Percentiles rank a stretch among this genome's conserved stretches.
Evolutionary conservation across 2,888 invertebrate genomes (phyloP).

Genomic region (Calephelis perditalis): DNA sequence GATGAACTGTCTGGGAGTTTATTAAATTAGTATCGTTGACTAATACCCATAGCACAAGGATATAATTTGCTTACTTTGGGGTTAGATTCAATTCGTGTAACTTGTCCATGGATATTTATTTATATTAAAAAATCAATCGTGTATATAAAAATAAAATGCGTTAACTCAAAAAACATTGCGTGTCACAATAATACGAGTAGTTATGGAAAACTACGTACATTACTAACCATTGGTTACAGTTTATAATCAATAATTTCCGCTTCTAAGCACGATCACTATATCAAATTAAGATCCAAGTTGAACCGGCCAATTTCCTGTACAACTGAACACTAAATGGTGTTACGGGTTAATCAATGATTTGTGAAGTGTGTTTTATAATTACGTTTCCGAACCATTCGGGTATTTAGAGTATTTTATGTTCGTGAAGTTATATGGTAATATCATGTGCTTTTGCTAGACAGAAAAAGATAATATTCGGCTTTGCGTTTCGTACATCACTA

Average conservation of each 20-base stretch:
- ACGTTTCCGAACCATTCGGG: constrained; percentile 4
- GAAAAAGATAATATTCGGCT: too few relatives aligned
- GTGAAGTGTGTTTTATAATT: constrained; percentile 26
- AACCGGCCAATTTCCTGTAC: constrained; percentile 31
- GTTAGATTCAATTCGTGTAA: too few relatives aligned
- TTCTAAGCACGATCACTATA: constrained; percentile 29
- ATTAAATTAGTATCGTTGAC: too few relatives aligned
- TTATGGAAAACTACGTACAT: constrained; percentile 18
- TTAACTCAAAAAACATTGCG: constrained; percentile 10
- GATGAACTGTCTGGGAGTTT: too few relatives aligned
- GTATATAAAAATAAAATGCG: neutral
- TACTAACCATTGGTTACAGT: constrained; percentile 25
- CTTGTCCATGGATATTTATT: too few relatives aligned
- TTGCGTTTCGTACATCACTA: too few relatives aligned
- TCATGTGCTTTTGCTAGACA: too few relatives aligned
- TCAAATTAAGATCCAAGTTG: constrained; percentile 31
- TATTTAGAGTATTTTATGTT: neutral
- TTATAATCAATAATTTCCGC: constrained; percentile 32
- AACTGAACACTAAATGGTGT: constrained; percentile 28
- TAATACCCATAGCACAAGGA: too few relatives aligned
- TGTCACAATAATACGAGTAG: constrained; percentile 3
- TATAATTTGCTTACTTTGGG: too few relatives aligned
- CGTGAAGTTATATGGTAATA: neutral
- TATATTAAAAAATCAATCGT: too few relatives aligned
- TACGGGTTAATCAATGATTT: constrained; percentile 25